Evolutionary conservation across 2,888 invertebrate species (phyloP), one percentile per base, ranked within the genome.

Genomic region (Brachyptera putata): DNA sequence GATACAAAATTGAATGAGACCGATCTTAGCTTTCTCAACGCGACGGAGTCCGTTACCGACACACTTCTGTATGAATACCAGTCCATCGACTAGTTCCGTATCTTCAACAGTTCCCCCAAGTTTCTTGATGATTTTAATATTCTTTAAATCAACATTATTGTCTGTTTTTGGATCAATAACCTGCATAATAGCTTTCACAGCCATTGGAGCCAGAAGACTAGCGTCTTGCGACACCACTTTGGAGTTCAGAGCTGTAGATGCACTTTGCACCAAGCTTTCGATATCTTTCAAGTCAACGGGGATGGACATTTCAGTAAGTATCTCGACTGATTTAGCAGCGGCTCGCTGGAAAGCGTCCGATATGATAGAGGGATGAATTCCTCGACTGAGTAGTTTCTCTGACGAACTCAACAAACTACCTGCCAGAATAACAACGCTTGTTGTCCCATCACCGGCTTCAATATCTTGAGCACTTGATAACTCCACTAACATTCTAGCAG

Each of bases 401-500:
- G 95, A 90, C 56, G 96, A 94, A 76, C 98, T 96, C 58, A 99
- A 79, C 55, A 99, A 76, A 66, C 96, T 93, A 55, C 99, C 99
- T 67, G 97, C 98, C 70, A 99, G 86, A 4, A 99, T 92, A 11
- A 98, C 98, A 58, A 99, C 99, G 21, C 96, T 93, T 9, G 99
- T 99, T 21, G 99, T 99, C 61, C 99, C 99, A 79, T 99, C 99
- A 49, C 99, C 99, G 69, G 99, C 99, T 77, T 98, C 98, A 69
- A 97, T 87, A 76, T 99, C 99, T 79, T 98, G 99, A 16, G 99
- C 98, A 70, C 95, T 91, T 1, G 98, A 97, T 66, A 99, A 79
- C 76, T 99, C 99, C 3, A 99, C 99, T 72, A 99, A 80, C 97
- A 99, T 98, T 84, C 97, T 97, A 18, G 98, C 98, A 67, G 98